These are phyloP conservation scores for Chymomyza amoena DNA, from an alignment of 2,888 invertebrate species.

Conservation along the genomic window DNA sequence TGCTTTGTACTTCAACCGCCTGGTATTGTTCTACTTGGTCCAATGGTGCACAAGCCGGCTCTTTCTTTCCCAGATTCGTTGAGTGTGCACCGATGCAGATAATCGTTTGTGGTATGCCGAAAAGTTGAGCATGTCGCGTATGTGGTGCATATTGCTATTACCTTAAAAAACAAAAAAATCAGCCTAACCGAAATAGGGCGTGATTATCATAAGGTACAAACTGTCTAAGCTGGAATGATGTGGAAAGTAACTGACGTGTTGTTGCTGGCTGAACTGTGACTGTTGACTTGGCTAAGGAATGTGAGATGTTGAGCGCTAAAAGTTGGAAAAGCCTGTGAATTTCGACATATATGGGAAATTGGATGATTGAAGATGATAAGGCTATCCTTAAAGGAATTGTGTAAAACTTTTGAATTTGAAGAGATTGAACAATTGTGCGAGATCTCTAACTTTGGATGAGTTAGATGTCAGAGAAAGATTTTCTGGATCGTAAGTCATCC, in stretches of 20 bases:
- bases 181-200: conserved; percentile 19
- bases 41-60: conserved; percentile 30
- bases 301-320: neutral
- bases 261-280: neutral
- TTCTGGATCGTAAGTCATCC: no score
- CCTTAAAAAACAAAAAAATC: neutral
- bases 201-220: conserved; percentile 53
- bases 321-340: neutral
- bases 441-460: no score
- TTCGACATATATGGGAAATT: neutral
- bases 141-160: conserved; percentile 31
- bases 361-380: neutral
- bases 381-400: no score
- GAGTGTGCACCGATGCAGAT: conserved; percentile 68
- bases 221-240: conserved; percentile 8
- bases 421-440: no score
- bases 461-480: no score
- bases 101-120: conserved; percentile 74
- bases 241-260: conserved; percentile 17
- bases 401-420: no score
- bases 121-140: conserved; percentile 22
- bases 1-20: conserved; percentile 75
- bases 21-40: conserved; percentile 57
- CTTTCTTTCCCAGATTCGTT: conserved; percentile 42
- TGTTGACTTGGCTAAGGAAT: neutral